These are phyloP conservation scores for Lamprologus speciosus DNA, from an alignment of 2,113 vertebrate genomes.

Conservation along the genomic window DNA sequence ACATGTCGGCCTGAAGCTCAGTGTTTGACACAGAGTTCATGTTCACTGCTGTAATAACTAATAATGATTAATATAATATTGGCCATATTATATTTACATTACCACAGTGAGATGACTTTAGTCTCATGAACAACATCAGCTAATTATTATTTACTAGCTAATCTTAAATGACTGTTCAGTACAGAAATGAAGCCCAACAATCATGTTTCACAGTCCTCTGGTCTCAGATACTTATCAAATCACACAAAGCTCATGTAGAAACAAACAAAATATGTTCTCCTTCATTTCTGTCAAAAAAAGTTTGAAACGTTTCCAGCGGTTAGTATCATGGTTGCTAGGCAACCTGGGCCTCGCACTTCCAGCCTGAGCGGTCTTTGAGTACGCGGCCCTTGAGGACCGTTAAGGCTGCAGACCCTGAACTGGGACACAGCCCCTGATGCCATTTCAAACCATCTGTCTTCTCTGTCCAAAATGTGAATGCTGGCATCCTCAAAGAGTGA, in stretches of 20 bases:
- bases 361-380: rapidly evolving
- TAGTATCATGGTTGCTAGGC: not conserved
- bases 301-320: not conserved
- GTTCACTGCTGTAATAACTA: rapidly evolving
- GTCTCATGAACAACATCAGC: rapidly evolving
- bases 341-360: not conserved
- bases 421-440: not conserved
- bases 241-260: rapidly evolving
- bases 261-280: rapidly evolving
- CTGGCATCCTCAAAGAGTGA: not conserved
- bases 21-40: rapidly evolving
- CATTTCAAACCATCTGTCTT: not conserved
- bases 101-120: rapidly evolving
- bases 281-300: not conserved
- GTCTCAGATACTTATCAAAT: rapidly evolving
- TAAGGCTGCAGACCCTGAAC: not conserved
- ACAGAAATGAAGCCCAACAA: rapidly evolving
- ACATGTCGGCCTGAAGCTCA: too few species aligned
- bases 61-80: too few species aligned
- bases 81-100: not conserved
- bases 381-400: rapidly evolving
- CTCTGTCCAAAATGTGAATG: not conserved
- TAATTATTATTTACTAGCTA: rapidly evolving
- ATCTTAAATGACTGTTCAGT: rapidly evolving
- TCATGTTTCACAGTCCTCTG: rapidly evolving